Percentiles rank a stretch among this genome's conserved stretches.
These are phyloP conservation scores for Zaprionus inermis DNA, from an alignment of 1,140 invertebrate species.

Conservation along the genomic window DNA sequence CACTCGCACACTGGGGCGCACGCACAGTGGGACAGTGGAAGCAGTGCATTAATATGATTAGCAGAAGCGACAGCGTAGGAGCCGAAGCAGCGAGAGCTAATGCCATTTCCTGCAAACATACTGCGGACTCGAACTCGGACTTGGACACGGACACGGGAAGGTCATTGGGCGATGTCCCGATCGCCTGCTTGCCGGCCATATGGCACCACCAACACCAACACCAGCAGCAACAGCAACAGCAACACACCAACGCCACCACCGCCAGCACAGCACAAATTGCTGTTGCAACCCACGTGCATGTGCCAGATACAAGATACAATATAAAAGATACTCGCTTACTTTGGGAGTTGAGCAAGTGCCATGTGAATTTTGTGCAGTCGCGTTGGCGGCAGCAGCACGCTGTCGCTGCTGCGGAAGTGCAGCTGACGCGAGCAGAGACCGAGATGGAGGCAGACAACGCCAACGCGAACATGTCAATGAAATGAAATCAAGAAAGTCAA, in stretches of 20 bases:
- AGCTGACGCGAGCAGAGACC: conserved; percentile 25
- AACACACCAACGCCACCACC: not conserved
- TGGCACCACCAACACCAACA: conserved; percentile 39
- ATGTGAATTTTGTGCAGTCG: conserved; percentile 46
- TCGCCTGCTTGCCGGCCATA: conserved; percentile 49
- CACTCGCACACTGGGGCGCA: conserved; percentile 2
- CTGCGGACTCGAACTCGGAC: not conserved
- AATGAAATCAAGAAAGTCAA: conserved; percentile 3
- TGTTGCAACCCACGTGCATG: conserved; percentile 68
- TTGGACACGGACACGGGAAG: conserved; percentile 30
- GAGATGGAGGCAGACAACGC: not conserved
- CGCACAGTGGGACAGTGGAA: conserved; percentile 28
- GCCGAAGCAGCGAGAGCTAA: conserved; percentile 35
- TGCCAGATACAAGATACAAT: conserved; percentile 26
- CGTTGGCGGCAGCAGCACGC: conserved; percentile 19
- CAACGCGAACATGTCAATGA: conserved; percentile 28
- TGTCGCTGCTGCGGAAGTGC: conserved; percentile 63
- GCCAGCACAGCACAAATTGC: conserved; percentile 6
- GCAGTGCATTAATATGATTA: conserved; percentile 78
- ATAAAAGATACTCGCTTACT: conserved; percentile 24
- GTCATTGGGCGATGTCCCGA: conserved; percentile 31
- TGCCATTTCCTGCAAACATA: conserved; percentile 72
- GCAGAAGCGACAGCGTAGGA: conserved; percentile 39
- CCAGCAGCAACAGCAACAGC: not conserved
- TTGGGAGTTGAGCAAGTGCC: conserved; percentile 25